Evolutionary conservation across 2,888 invertebrate species (phyloP), one percentile per base, ranked within the genome.

Genomic region (Cerceris rybyensis): DNA sequence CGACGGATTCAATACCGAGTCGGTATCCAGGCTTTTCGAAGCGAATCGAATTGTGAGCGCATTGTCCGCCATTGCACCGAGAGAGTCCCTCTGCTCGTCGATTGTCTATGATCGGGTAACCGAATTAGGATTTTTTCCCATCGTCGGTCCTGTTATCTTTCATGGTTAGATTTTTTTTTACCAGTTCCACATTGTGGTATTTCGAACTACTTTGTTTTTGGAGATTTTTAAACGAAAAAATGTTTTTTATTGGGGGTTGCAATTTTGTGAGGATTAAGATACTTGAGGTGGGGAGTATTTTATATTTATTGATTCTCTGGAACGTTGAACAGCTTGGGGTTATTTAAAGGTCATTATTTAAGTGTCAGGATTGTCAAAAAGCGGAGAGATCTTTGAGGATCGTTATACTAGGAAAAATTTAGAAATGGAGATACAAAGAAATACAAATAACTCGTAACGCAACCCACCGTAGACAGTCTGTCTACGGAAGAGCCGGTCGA

Each of bases 401-500:
- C 8, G 46, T 11, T 46, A 46, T 46, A 46, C 46, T 46, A 8
- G 46, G 55, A 13, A n/a, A 14, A 28, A 43, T n/a, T 6, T 43
- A 0, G 58, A 60, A 66, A 28, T 60, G 52, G 11, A 46, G 43
- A 46, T 52, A 61, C 54, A 49, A 61, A 52, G n/a, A 52, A 61
- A 61, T 17, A 70, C 60, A 59, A 79, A 77, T 66, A 67, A 75
- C 75, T 61, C 58, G 60, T 57, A 67, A 70, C 46, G n/a, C 68
- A 67, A 57, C 14, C 71, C 13, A 57, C 66, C 81, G 85, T 67
- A 83, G 85, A 83, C 86, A 78, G 82, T 54, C 70, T 74, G 85
- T 86, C 85, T 84, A 75, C 80, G 83, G 85, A 81, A 85, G 78
- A 70, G 54, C 59, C 70, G 78, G 58, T 74, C 84, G 75, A 76